Evolutionary conservation across 2,113 vertebrate species (phyloP).

Genomic region (Strix aluco): DNA sequence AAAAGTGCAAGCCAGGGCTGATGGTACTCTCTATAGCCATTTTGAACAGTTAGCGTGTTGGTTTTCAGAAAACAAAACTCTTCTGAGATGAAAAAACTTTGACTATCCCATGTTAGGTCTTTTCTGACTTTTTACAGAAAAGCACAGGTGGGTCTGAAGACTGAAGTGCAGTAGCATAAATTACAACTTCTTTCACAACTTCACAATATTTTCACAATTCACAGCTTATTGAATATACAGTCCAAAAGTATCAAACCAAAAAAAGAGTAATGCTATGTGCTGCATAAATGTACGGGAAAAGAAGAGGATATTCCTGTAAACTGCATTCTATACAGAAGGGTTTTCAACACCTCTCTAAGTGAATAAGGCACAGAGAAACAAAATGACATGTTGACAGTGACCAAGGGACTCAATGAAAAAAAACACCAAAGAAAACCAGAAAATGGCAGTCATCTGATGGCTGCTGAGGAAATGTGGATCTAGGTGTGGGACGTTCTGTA

Average conservation of each 20-base stretch:
- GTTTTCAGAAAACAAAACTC: not conserved
- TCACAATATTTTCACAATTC: not conserved
- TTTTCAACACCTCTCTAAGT: not conserved
- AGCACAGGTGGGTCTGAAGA: not conserved
- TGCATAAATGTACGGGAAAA: not conserved
- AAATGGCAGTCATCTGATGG: not conserved
- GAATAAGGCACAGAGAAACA: not conserved
- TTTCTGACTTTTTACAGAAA: not conserved
- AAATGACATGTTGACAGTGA: not conserved
- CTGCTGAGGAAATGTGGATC: not conserved
- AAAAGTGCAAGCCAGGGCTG: not conserved
- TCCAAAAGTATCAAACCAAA: not conserved
- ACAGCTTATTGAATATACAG: not conserved
- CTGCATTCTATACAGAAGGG: not conserved
- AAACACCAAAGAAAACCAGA: not conserved
- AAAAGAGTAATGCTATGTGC: not conserved
- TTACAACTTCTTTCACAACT: not conserved
- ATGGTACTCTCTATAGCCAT: not conserved
- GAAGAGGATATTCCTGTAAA: not conserved
- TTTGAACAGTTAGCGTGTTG: not conserved
- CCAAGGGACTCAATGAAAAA: not conserved
- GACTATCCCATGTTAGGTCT: not conserved
- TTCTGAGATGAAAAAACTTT: not conserved
- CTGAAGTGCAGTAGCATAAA: not conserved
- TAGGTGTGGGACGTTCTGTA: fast-evolving